Evolutionary conservation across 2,113 vertebrate genomes (phyloP).

Genomic region (Sphaerodactylus townsendi): DNA sequence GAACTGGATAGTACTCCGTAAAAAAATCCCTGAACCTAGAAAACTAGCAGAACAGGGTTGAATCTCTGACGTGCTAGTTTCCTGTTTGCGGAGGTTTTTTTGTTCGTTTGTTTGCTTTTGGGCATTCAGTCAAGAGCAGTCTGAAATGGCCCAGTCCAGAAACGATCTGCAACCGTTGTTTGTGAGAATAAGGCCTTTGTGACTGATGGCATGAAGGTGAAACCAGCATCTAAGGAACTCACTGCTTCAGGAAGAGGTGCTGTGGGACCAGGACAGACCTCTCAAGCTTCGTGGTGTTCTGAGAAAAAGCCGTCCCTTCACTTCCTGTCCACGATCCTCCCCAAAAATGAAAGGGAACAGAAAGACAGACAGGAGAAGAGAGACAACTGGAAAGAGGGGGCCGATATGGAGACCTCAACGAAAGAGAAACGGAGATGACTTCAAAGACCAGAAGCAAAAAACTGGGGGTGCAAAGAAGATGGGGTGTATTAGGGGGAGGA

Average conservation of each 20-base stretch:
- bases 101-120: no score
- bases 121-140: not conserved
- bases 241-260: not conserved
- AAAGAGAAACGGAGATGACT: not conserved
- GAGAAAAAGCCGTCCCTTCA: not conserved
- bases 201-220: not conserved
- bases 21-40: not conserved
- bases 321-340: not conserved
- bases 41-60: not conserved
- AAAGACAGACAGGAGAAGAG: not conserved
- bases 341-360: not conserved
- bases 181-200: not conserved
- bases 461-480: not conserved
- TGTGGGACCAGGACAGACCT: not conserved
- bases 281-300: not conserved
- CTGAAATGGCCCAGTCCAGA: not conserved
- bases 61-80: not conserved
- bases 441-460: not conserved
- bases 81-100: not conserved
- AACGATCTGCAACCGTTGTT: no score
- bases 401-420: not conserved
- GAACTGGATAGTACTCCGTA: not conserved
- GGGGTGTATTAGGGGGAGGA: not conserved
- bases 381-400: not conserved
- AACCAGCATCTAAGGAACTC: not conserved